A percentile compares a stretch with the other conserved stretches of the same genome.
Evolutionary conservation across 2,888 invertebrate genomes (phyloP).

Genomic region (Entomobrya proxima): DNA sequence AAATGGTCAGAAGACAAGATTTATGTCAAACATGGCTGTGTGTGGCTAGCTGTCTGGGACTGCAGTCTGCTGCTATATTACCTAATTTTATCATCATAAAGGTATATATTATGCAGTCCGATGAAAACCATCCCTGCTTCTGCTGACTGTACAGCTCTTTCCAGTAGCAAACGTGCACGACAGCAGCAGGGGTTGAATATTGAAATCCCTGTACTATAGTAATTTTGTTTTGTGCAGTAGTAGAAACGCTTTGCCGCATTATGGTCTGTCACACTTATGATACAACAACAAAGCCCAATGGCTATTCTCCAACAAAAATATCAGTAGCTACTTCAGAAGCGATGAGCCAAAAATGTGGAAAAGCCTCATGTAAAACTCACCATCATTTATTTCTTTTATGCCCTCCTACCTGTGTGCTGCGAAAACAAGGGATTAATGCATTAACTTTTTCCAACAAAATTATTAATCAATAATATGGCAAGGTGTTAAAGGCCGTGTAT

Average conservation of each 20-base stretch:
- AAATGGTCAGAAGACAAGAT: constrained; percentile 33
- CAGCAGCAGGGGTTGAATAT: constrained; percentile 44
- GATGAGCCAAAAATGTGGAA: background rate
- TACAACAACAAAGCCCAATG: background rate
- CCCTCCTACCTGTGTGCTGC: background rate
- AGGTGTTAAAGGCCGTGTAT: constrained; percentile 71
- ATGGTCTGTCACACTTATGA: background rate
- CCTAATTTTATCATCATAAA: background rate
- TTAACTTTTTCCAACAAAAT: constrained; percentile 31
- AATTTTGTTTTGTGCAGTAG: background rate
- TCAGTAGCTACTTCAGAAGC: constrained; percentile 59
- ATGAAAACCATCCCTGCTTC: background rate
- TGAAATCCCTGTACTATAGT: background rate
- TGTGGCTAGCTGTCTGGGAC: constrained; percentile 25
- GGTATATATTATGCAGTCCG: background rate
- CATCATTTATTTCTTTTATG: background rate
- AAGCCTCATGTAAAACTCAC: background rate
- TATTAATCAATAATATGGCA: constrained; percentile 66
- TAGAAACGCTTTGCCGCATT: too few species aligned
- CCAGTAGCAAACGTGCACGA: constrained; percentile 8
- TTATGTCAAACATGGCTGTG: constrained; percentile 52
- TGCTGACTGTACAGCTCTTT: background rate
- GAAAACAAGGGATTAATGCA: constrained; percentile 30
- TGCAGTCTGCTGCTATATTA: background rate
- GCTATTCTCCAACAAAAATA: background rate